These are phyloP conservation scores for Trachemys scripta DNA, from an alignment of 2,113 vertebrate genomes.

Conservation along the genomic window DNA sequence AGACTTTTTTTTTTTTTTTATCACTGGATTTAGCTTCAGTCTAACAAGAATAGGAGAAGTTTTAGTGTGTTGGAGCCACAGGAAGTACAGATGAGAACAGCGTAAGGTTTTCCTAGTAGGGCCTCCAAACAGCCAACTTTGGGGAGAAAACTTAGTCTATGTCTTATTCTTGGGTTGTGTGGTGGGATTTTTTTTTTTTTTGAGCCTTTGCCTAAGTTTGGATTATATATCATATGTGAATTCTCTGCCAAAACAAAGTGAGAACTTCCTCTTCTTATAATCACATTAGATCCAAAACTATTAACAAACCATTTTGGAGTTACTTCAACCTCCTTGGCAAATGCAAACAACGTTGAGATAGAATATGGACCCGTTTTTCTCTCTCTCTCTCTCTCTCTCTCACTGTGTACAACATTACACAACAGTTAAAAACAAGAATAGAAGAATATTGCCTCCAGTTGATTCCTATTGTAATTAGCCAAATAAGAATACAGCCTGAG, in stretches of 20 bases:
- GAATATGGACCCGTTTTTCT: neutral
- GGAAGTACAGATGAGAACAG: neutral
- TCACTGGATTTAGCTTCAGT: neutral
- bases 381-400: no score
- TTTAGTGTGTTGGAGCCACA: neutral
- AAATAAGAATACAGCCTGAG: neutral
- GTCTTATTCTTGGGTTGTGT: no score
- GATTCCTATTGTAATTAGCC: accelerated
- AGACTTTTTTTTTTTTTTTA: neutral
- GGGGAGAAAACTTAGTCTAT: neutral
- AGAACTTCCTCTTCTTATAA: accelerated
- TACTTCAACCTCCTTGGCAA: neutral
- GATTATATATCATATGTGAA: conserved; percentile 59
- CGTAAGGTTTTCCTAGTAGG: no score
- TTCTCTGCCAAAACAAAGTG: neutral
- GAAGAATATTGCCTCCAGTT: neutral
- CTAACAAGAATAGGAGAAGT: neutral
- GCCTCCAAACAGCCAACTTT: neutral
- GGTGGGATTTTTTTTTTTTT: neutral
- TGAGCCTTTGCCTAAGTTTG: conserved; percentile 30
- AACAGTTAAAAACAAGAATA: accelerated
- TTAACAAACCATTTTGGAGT: neutral
- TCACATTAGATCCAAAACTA: neutral
- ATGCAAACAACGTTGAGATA: neutral
- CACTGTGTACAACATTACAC: neutral